phyloP scores from a whole-genome alignment of 2,797 vertebrate species.

The Acanthiza pusilla region DNA sequence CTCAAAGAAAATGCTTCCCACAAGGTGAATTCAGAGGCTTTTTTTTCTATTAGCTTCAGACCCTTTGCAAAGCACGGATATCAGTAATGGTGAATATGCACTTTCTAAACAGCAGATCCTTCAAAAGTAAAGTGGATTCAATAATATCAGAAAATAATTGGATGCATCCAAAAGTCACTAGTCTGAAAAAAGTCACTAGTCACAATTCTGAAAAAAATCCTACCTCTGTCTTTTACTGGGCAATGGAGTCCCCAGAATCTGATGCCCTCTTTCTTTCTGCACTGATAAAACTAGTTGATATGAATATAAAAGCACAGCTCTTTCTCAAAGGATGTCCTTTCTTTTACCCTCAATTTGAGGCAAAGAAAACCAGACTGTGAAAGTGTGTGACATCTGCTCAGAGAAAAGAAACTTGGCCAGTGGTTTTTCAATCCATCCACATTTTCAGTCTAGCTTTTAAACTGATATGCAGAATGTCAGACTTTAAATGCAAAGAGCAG shows the following conservation, averaged over 20 bases:
- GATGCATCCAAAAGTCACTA: not conserved
- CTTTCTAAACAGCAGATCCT: not conserved
- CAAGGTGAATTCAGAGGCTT: not conserved
- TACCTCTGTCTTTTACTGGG: not conserved
- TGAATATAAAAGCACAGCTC: not conserved
- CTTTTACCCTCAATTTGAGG: slow-evolving; percentile 30
- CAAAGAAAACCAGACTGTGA: slow-evolving; percentile 44
- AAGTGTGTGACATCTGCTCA: slow-evolving; percentile 28
- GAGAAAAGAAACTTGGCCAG: slow-evolving; percentile 53
- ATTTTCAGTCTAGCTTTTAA: not conserved
- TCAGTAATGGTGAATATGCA: not conserved
- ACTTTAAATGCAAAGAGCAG: not conserved
- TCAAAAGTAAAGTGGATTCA: not conserved
- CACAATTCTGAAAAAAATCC: not conserved
- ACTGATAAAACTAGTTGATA: not conserved
- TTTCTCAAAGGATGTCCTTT: slow-evolving; percentile 54
- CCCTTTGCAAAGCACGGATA: not conserved
- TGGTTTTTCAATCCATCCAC: slow-evolving; percentile 37
- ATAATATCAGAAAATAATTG: not conserved
- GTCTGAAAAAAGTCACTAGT: not conserved
- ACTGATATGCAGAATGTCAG: accelerated
- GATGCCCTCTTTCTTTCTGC: not conserved
- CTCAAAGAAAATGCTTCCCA: not conserved
- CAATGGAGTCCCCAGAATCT: not conserved
- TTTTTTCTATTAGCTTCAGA: not conserved